Conservation (phyloP, 2,888 invertebrate genomes). For the Mylabris sibirica region DNA sequence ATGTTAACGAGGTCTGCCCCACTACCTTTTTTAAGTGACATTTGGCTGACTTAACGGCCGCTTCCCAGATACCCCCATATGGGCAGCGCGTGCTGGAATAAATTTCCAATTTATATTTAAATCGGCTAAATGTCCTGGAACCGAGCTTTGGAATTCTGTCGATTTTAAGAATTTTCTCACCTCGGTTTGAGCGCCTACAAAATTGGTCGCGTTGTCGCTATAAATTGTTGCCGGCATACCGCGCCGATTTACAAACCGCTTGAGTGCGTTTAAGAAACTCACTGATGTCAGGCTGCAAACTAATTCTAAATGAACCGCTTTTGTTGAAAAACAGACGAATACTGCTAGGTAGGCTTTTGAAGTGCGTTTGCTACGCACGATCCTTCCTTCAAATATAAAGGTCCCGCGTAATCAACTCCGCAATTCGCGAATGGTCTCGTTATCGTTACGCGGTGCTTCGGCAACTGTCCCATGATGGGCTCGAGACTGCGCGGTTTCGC, state of each 20-base stretch:
- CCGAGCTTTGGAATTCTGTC: neutral
- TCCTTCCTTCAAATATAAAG: slow-evolving; percentile 36
- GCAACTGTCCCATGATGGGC: slow-evolving; percentile 35
- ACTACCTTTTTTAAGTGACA: slow-evolving; percentile 13
- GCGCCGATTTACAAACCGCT: slow-evolving; percentile 47
- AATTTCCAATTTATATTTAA: neutral
- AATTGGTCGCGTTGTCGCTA: slow-evolving; percentile 53
- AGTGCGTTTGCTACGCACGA: slow-evolving; percentile 26
- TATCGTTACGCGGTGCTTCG: slow-evolving; percentile 18
- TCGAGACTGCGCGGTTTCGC: slow-evolving; percentile 19
- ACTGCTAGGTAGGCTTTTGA: slow-evolving; percentile 43
- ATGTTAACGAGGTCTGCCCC: neutral
- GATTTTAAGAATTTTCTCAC: slow-evolving; percentile 17
- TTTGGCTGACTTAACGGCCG: slow-evolving; percentile 10
- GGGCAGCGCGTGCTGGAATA: slow-evolving; percentile 3
- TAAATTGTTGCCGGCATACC: slow-evolving; percentile 45
- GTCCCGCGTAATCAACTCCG: slow-evolving; percentile 45
- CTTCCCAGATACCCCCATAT: slow-evolving; percentile 16
- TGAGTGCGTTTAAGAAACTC: slow-evolving; percentile 46
- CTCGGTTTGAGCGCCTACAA: slow-evolving; percentile 46
- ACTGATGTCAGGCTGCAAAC: slow-evolving; percentile 47
- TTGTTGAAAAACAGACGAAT: slow-evolving; percentile 44
- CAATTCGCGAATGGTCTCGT: slow-evolving; percentile 23
- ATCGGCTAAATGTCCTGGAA: neutral
- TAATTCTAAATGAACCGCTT: slow-evolving; percentile 50